Conservation (phyloP, 2,797 vertebrate genomes). For the Eidolon dupreanum region DNA sequence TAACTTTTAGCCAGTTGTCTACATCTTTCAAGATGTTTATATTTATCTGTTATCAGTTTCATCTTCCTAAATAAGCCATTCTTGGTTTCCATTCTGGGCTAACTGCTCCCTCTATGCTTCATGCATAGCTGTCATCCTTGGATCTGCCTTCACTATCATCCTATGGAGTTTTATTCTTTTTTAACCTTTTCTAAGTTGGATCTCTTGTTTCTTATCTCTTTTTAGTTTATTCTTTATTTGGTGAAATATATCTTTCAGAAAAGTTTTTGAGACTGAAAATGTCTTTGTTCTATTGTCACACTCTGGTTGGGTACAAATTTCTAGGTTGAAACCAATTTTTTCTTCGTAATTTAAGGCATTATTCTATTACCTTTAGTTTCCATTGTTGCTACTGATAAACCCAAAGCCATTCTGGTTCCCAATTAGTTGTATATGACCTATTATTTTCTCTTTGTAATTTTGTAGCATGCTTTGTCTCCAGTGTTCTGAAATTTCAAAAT, state of each 20-base stretch:
- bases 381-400: background rate
- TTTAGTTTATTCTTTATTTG: background rate
- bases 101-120: background rate
- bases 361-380: background rate
- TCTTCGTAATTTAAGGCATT: slow-evolving; percentile 1
- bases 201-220: background rate
- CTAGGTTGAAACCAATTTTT: background rate
- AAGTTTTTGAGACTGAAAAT: background rate
- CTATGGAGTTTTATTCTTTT: background rate
- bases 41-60: background rate
- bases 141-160: background rate
- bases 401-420: background rate
- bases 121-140: background rate
- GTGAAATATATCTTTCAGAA: background rate
- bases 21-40: background rate
- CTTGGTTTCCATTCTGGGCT: background rate
- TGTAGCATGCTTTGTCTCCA: background rate
- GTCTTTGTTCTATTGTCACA: background rate
- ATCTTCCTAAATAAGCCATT: background rate
- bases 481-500: background rate
- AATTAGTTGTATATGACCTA: background rate
- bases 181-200: background rate
- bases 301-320: background rate
- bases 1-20: background rate
- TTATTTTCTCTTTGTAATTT: background rate